A percentile compares a stretch with the other conserved stretches of the same genome.
Conservation (phyloP, 2,888 invertebrate species). For the Leptinotarsa rubiginosa region DNA sequence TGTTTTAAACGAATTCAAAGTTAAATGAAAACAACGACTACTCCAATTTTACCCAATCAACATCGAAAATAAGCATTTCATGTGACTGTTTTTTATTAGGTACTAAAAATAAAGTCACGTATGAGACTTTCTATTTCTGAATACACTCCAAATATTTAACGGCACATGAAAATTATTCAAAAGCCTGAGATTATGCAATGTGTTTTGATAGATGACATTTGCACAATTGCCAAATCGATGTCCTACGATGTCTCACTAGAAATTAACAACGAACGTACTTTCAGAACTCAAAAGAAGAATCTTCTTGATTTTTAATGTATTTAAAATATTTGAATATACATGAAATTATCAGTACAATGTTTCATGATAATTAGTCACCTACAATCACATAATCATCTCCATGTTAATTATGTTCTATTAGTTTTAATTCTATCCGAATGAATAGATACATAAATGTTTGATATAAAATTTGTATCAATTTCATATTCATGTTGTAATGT, state of each 20-base stretch:
- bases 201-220: conserved; percentile 17
- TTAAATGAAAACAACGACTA: neutral
- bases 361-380: no score
- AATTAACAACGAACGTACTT: neutral
- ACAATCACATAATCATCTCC: no score
- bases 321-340: no score
- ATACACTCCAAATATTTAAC: conserved; percentile 15
- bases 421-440: no score
- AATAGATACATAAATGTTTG: no score
- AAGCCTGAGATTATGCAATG: conserved; percentile 14
- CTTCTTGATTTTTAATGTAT: no score
- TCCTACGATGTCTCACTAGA: neutral
- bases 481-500: no score
- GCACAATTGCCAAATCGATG: conserved; percentile 4
- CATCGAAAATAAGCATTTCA: conserved; percentile 17
- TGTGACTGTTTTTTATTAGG: conserved; percentile 20
- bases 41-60: neutral
- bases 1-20: neutral
- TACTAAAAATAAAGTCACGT: conserved; percentile 13
- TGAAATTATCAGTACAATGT: no score
- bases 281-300: neutral
- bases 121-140: conserved; percentile 17
- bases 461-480: no score
- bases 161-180: conserved; percentile 17
- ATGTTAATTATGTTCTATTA: no score